A percentile compares a stretch with the other conserved stretches of the same genome.
Conservation (phyloP, 2,888 invertebrate genomes). For the Subacronicta megacephala region DNA sequence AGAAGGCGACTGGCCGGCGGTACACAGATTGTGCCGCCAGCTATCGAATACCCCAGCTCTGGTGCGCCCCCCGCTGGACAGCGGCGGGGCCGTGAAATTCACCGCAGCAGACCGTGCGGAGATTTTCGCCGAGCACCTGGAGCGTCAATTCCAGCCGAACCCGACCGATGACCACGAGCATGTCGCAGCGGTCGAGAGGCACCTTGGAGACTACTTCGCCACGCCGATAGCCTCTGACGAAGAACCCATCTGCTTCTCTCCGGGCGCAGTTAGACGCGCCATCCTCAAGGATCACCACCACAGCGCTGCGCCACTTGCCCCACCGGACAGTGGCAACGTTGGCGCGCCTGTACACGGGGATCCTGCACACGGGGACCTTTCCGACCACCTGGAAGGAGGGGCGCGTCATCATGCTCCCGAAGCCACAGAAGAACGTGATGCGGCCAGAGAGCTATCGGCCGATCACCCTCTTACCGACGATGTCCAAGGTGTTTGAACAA, state of each 20-base stretch:
- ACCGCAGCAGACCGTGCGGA: no score
- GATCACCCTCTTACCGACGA: slow-evolving; percentile 34
- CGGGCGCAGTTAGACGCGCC: not conserved
- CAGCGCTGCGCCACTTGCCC: not conserved
- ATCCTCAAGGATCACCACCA: not conserved
- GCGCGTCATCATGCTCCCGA: no score
- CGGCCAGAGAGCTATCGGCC: slow-evolving; percentile 51
- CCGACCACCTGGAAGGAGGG: slow-evolving; percentile 40
- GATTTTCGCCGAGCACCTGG: not conserved
- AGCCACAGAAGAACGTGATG: slow-evolving; percentile 32
- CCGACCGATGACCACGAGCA: not conserved
- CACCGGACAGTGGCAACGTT: not conserved
- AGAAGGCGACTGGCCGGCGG: slow-evolving; percentile 2
- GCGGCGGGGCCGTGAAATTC: no score
- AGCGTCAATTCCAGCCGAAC: slow-evolving; percentile 10
- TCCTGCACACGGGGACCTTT: slow-evolving; percentile 18
- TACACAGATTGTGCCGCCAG: not conserved
- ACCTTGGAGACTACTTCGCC: slow-evolving; percentile 11
- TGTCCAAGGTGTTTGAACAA: slow-evolving; percentile 47
- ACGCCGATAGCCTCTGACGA: slow-evolving; percentile 10
- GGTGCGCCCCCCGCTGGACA: not conserved
- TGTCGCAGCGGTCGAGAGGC: slow-evolving; percentile 6
- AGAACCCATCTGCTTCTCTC: slow-evolving; percentile 8
- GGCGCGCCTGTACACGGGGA: slow-evolving; percentile 21
- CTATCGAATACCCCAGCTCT: slow-evolving; percentile 4